These are phyloP conservation scores for Myotis brandtii DNA, from an alignment of 2,113 vertebrate species.

Conservation along the genomic window DNA sequence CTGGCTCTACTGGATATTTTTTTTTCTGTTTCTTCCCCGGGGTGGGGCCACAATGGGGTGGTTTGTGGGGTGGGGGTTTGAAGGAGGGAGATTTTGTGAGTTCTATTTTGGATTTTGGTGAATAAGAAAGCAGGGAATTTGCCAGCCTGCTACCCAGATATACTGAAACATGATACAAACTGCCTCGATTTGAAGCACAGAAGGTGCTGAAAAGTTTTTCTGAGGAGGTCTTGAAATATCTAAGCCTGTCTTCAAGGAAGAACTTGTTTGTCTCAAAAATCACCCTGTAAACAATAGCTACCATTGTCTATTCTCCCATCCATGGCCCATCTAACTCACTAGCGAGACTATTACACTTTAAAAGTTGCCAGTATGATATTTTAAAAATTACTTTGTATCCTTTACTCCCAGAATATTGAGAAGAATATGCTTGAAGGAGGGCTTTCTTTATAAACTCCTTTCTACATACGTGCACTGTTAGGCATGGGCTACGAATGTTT, in stretches of 20 bases:
- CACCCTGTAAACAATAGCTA: not conserved
- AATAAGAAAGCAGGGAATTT: conserved; percentile 79
- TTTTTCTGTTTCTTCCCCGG: conserved; percentile 60
- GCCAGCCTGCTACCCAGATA: conserved; percentile 74
- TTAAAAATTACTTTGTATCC: not conserved
- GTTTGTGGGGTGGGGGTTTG: not conserved
- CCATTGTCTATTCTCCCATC: conserved; percentile 27
- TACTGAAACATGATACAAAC: conserved; percentile 73
- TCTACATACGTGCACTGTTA: not conserved
- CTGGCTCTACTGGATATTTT: conserved; percentile 32
- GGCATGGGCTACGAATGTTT: not conserved
- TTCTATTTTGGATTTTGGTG: conserved; percentile 74
- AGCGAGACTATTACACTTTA: not conserved
- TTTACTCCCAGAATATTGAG: not conserved
- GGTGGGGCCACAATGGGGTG: conserved; percentile 47
- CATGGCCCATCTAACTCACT: not conserved
- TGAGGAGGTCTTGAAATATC: conserved; percentile 73
- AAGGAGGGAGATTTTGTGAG: conserved; percentile 63
- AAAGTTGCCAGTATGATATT: not conserved
- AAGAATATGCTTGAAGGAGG: not conserved
- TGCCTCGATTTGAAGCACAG: conserved; percentile 79
- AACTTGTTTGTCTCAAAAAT: conserved; percentile 68
- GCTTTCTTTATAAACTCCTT: conserved; percentile 57
- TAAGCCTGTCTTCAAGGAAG: conserved; percentile 76
- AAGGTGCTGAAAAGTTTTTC: conserved; percentile 79